phyloP scores from a whole-genome alignment of 2,888 invertebrate species.

The Branchellion lobata region DNA sequence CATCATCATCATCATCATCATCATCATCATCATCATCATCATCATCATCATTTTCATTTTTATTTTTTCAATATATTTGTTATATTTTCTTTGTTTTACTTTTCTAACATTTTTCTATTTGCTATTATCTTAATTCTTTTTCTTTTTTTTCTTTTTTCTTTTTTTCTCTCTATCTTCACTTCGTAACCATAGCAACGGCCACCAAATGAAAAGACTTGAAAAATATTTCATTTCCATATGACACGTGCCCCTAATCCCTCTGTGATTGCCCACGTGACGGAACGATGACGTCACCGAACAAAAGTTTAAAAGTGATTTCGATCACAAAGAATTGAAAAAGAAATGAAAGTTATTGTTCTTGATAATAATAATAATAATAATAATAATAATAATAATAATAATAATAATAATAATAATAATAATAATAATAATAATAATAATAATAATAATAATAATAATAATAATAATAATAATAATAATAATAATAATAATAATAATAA shows the following conservation, averaged over 20 bases:
- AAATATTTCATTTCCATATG: conserved; percentile 3
- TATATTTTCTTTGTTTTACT: not conserved
- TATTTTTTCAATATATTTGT: not conserved
- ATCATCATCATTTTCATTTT: conserved; percentile 11
- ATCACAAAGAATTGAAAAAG: not conserved
- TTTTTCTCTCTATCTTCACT: too few relatives aligned
- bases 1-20: conserved; percentile 35
- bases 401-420: conserved; percentile 28
- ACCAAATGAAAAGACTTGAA: too few relatives aligned
- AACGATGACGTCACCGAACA: not conserved
- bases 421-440: conserved; percentile 36
- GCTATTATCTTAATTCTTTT: not conserved
- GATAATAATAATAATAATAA: conserved; percentile 25
- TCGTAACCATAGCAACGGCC: too few relatives aligned
- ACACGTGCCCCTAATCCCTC: not conserved
- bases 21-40: conserved; percentile 26
- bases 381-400: conserved; percentile 34
- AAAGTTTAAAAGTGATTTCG: conserved; percentile 13
- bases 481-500: conserved; percentile 36
- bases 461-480: conserved; percentile 37
- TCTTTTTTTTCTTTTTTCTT: too few relatives aligned
- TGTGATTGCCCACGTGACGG: not conserved
- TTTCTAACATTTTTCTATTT: too few relatives aligned
- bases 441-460: conserved; percentile 35
- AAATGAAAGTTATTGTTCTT: conserved; percentile 15